Evolutionary conservation across 2,888 invertebrate species (phyloP), one percentile per base, ranked within the genome.

Genomic region (Dexiosoma caninum): DNA sequence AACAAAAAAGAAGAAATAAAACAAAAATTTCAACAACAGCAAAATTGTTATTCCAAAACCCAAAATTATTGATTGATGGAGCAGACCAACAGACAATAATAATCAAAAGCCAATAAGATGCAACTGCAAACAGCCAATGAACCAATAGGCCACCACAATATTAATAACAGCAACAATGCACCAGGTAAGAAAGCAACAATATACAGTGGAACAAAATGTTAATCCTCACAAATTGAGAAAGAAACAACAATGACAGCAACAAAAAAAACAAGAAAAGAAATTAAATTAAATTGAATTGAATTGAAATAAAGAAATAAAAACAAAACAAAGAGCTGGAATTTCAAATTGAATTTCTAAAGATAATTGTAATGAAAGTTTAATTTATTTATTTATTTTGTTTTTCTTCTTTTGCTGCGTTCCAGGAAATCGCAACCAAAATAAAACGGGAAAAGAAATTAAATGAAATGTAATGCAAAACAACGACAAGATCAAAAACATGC

Each of bases 351-450:
- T 80, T 71, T 67, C 53, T 62, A 46, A 40, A 67, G 19, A 67
- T 80, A 76, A 76, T 72, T 76, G 19, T 32, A 55, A 72, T 71
- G 60, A 60, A 76, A 62, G 66, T 62, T 60, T n/a, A n/a, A n/a
- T n/a, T n/a, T n/a, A n/a, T n/a, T n/a, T n/a, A n/a, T n/a, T n/a
- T n/a, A n/a, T 64, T 12, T 2, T 14, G 46, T 57, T 40, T 42
- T 12, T 42, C 32, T 49, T 21, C 6, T 35, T 42, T n/a, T 69
- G 35, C 21, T 19, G 37, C 32, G 40, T 35, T 76, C 44, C 60
- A 69, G 69, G 62, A 76, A 76, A 62, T 46, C 19, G 30, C 44
- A 35, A 37, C n/a, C 27, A 49, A 35, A 55, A n/a, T 23, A 16
- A 74, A 57, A 35, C 16, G 53, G 12, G 32, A 51, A 71, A 51